A percentile compares a stretch with the other conserved stretches of the same genome.
These are phyloP conservation scores for Hirtodrosophila cameraria DNA, from an alignment of 2,888 invertebrate genomes.

Conservation along the genomic window DNA sequence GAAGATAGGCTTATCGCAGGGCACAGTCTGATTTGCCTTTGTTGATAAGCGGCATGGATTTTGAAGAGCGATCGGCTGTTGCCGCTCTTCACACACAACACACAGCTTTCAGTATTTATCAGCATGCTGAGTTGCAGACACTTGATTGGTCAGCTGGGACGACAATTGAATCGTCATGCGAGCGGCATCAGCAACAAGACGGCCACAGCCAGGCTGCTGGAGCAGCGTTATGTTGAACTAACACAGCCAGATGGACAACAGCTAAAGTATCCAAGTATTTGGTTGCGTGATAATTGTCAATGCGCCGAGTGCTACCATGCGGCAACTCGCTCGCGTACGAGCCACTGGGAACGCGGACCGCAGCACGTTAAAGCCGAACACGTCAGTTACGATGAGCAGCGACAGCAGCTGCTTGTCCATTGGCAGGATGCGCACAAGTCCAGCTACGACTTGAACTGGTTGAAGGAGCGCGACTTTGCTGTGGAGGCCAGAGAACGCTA, in stretches of 20 bases:
- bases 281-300: conserved; percentile 91
- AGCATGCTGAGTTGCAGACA: conserved; percentile 66
- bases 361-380: conserved; percentile 84
- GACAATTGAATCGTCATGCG: conserved; percentile 17
- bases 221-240: conserved; percentile 58
- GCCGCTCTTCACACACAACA: conserved; percentile 4
- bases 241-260: conserved; percentile 30
- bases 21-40: conserved; percentile 13
- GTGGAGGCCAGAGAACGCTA: conserved; percentile 84
- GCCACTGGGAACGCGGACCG: conserved; percentile 85
- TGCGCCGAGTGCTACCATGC: conserved; percentile 88
- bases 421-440: conserved; percentile 88
- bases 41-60: conserved; percentile 38
- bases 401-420: conserved; percentile 79
- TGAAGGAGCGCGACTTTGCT: conserved; percentile 86
- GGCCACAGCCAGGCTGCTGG: conserved; percentile 32
- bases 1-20: conserved; percentile 26
- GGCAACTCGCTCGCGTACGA: conserved; percentile 86
- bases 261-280: conserved; percentile 87
- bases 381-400: conserved; percentile 45
- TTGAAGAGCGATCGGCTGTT: conserved; percentile 44
- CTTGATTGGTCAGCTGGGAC: conserved; percentile 48
- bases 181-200: too few relatives aligned
- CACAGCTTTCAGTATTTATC: conserved; percentile 43
- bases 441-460: conserved; percentile 86